Conservation (phyloP, 2,888 invertebrate species). For the Strigamia maritima region DNA sequence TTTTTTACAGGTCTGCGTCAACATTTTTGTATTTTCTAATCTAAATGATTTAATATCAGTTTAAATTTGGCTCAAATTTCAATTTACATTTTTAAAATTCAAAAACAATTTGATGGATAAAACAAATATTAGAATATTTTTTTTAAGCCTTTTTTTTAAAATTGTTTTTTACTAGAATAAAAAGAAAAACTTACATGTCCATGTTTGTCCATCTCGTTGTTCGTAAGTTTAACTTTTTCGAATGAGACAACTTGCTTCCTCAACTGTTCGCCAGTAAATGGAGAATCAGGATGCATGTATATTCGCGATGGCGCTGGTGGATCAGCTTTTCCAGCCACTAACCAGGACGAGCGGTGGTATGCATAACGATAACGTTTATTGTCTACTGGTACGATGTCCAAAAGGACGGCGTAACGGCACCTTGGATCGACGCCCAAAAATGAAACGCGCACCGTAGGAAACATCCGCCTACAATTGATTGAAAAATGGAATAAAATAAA, state of each 20-base stretch:
- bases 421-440: constrained; percentile 67
- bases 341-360: constrained; percentile 77
- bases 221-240: constrained; percentile 79
- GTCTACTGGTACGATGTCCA: constrained; percentile 78
- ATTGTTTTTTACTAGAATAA: no score
- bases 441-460: constrained; percentile 72
- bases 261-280: constrained; percentile 74
- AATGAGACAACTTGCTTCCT: constrained; percentile 75
- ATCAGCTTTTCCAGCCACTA: constrained; percentile 77
- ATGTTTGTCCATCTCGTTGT: constrained; percentile 75
- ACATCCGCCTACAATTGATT: constrained; percentile 68
- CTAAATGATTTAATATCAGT: no score
- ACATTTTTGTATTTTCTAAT: no score
- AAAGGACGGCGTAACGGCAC: constrained; percentile 67
- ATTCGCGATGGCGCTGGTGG: constrained; percentile 68
- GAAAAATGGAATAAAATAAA: constrained; percentile 38
- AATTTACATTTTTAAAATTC: no score
- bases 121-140: no score
- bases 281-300: constrained; percentile 75
- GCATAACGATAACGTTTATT: constrained; percentile 75
- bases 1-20: neutral
- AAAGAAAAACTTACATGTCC: constrained; percentile 62
- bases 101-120: no score
- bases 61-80: no score
- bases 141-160: no score